These are phyloP conservation scores for Platalea minor DNA, from an alignment of 2,797 vertebrate species.

Conservation along the genomic window DNA sequence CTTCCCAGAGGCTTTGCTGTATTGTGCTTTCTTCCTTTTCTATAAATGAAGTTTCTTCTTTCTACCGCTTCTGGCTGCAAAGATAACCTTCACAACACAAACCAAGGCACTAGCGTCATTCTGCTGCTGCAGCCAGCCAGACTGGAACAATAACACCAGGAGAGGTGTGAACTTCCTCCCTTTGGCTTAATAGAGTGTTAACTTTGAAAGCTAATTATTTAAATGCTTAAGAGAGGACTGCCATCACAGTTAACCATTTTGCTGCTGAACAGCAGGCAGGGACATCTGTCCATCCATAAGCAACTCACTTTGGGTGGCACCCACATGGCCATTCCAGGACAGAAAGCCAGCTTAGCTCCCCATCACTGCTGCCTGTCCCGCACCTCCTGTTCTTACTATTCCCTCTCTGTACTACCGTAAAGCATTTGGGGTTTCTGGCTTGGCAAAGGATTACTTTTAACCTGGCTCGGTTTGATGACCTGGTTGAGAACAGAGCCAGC, in stretches of 20 bases:
- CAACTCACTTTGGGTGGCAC: neutral
- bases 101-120: neutral
- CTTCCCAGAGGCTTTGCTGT: constrained; percentile 44
- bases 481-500: neutral
- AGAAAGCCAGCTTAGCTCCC: neutral
- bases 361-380: neutral
- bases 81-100: constrained; percentile 63
- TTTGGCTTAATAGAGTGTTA: constrained; percentile 53
- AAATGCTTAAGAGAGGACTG: neutral
- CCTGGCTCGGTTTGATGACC: neutral
- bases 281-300: neutral
- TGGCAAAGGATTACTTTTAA: neutral
- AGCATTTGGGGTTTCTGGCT: fast-evolving
- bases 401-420: neutral
- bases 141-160: constrained; percentile 54
- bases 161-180: constrained; percentile 66
- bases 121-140: constrained; percentile 9
- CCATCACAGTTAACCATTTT: neutral
- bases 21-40: constrained; percentile 53
- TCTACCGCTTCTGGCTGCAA: constrained; percentile 27
- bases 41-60: constrained; percentile 31
- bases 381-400: too few species aligned
- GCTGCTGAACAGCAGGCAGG: neutral
- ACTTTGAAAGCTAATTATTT: constrained; percentile 36
- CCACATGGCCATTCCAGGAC: neutral